Base-by-base conservation (phyloP, 2,888 invertebrate species). In the Scaptomyza reducta region DNA sequence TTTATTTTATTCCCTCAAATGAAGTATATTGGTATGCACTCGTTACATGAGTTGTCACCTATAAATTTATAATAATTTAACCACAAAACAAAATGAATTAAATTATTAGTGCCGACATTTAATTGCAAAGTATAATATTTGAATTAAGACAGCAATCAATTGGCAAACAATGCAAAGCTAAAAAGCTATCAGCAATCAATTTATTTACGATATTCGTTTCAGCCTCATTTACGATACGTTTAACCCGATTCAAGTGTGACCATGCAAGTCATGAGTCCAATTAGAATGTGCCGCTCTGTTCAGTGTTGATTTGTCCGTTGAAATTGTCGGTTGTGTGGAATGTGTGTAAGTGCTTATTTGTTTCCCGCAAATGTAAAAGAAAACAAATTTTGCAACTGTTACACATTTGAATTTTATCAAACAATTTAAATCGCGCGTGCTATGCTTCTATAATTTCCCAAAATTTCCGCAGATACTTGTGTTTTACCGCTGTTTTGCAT, bases 231-330 rank as follows among this genome's bases (percentile, higher is more conserved):
- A 49, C 50, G 38, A 50, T 50, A 25, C 14, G 14, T 2, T 31
- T 31, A 42, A 25, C 35, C 44, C 44, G 65, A 27, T 56, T n/a
- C 22, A 16, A 75, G 73, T 74, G 73, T 75, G 66, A 58, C 75
- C 76, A 71, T 61, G 54, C 10, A 45, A 0, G 5, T 6, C 6
- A 47, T 25, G 6, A 62, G 31, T 56, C 41, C 61, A 70, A 66
- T 75, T 74, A 70, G 70, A 74, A 70, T 74, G 33, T 75, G 67
- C 74, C 74, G 76, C 74, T 62, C 59, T 50, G 46, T 14, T 74
- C 71, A 74, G 74, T 74, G 67, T 57, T 40, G 62, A 70, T 74
- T 74, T 76, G 76, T 67, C 74, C 67, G 76, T 74, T 74, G 76
- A 67, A 74, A 55, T 72, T 67, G 72, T 62, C 72, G 72, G 72